Conservation (phyloP, 53 echinoderm and acorn worm species). For the Pentamera pediparva region DNA sequence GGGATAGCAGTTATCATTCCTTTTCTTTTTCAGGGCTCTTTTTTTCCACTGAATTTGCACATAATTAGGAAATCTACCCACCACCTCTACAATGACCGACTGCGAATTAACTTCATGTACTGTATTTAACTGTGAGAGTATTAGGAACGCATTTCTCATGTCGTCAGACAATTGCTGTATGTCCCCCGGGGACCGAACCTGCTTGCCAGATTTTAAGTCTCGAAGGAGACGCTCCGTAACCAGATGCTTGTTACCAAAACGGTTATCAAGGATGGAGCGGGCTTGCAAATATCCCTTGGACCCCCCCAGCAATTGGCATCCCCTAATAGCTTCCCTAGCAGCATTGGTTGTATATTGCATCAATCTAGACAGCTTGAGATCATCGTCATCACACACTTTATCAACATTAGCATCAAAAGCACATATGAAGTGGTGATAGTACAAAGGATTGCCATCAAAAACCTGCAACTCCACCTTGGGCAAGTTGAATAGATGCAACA, state of each 20-base stretch:
- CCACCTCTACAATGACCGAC: not conserved
- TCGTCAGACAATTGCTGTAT: not conserved
- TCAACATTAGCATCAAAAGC: slow-evolving; percentile 21
- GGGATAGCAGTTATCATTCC: not conserved
- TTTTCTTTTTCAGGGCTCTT: not conserved
- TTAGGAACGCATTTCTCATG: not conserved
- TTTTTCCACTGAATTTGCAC: not conserved
- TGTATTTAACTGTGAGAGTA: no score
- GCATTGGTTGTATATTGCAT: slow-evolving; percentile 11
- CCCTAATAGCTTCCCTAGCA: no score
- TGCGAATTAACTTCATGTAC: no score
- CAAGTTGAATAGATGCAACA: not conserved
- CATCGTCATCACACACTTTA: slow-evolving; percentile 21
- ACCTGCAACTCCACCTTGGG: not conserved
- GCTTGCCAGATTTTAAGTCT: not conserved
- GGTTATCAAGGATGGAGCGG: not conserved
- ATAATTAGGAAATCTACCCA: not conserved
- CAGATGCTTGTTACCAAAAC: no score
- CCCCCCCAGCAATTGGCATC: not conserved
- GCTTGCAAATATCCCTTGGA: not conserved
- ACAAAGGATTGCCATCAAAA: not conserved
- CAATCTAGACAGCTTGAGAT: slow-evolving; percentile 6
- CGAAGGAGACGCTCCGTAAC: not conserved
- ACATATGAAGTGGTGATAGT: not conserved
- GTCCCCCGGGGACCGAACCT: not conserved